A percentile compares a stretch with the other conserved stretches of the same genome.
phyloP scores from a whole-genome alignment of 2,797 vertebrate species.

The Leptodactylus fallax region DNA sequence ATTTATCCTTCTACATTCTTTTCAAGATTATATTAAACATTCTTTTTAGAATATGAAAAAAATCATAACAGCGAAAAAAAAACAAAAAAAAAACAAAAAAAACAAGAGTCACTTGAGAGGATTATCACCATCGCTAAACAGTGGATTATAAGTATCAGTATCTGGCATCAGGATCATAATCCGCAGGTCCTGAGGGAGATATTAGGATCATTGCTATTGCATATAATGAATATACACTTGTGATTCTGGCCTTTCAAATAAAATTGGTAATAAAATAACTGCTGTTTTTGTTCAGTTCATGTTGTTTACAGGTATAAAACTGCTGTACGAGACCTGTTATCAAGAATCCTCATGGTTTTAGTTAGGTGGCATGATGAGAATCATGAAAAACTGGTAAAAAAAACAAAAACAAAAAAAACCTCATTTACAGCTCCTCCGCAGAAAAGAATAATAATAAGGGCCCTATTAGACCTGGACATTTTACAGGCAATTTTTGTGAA shows the following conservation, averaged over 20 bases:
- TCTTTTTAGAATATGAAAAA: background rate
- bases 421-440: too few species aligned
- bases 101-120: background rate
- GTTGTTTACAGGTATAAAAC: too few species aligned
- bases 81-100: background rate
- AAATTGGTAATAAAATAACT: background rate
- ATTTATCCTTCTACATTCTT: too few species aligned
- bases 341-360: too few species aligned
- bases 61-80: background rate
- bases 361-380: too few species aligned
- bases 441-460: too few species aligned
- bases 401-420: too few species aligned
- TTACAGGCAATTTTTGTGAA: too few species aligned
- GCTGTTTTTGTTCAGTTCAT: background rate
- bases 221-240: background rate
- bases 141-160: background rate
- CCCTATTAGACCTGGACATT: too few species aligned
- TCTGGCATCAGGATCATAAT: slow-evolving; percentile 10
- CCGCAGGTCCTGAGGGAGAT: background rate
- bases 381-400: background rate
- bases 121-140: background rate
- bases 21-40: too few species aligned
- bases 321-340: too few species aligned
- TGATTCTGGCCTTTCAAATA: background rate
- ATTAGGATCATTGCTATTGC: background rate